These are phyloP conservation scores for Lasioglossum baleicum DNA, from an alignment of 1,140 invertebrate genomes.

Conservation along the genomic window DNA sequence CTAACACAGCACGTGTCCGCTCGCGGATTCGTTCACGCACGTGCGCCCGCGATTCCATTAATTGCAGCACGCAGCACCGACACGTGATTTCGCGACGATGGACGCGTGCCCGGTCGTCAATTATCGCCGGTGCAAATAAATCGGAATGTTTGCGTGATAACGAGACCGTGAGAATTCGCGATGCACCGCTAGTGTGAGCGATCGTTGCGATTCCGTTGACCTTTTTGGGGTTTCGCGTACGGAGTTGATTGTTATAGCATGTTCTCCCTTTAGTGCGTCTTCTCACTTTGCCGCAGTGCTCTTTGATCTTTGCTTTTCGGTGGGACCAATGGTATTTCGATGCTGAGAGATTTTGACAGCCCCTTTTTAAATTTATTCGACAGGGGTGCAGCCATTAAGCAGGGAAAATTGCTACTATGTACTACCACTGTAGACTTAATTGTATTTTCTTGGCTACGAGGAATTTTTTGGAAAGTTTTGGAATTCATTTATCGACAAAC, in stretches of 20 bases:
- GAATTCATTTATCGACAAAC: too few relatives aligned
- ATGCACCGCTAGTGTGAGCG: neutral
- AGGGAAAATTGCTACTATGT: too few relatives aligned
- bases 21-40: constrained; percentile 48
- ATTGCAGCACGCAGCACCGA: constrained; percentile 36
- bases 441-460: too few relatives aligned
- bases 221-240: neutral
- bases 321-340: neutral
- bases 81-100: constrained; percentile 35
- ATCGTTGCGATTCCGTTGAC: neutral
- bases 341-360: neutral
- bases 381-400: too few relatives aligned
- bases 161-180: constrained; percentile 46
- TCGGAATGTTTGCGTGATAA: constrained; percentile 39
- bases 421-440: too few relatives aligned
- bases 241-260: neutral
- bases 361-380: neutral
- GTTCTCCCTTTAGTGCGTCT: too few relatives aligned
- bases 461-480: too few relatives aligned
- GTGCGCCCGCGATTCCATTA: constrained; percentile 57
- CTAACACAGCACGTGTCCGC: constrained; percentile 32
- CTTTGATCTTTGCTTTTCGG: neutral
- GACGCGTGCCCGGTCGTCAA: constrained; percentile 22
- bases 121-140: constrained; percentile 40
- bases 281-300: too few relatives aligned